A percentile compares a stretch with the other conserved stretches of the same genome.
Evolutionary conservation across 2,888 invertebrate species (phyloP).

Genomic region (Papilio gigon): DNA sequence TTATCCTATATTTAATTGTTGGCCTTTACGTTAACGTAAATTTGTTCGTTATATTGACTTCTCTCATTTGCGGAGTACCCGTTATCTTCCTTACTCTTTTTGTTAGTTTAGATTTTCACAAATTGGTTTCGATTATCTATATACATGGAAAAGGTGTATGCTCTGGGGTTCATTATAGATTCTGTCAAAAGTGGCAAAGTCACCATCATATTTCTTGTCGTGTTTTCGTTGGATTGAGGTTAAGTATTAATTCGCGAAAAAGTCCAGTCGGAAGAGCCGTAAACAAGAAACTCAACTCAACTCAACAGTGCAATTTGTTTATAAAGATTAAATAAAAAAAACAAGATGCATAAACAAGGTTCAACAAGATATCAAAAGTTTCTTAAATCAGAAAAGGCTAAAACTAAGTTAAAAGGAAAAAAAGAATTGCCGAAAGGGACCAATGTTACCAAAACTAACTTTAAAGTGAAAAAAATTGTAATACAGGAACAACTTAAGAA

Average conservation of each 20-base stretch:
- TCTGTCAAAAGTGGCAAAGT: background rate
- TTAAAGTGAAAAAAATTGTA: slow-evolving; percentile 94
- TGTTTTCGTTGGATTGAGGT: background rate
- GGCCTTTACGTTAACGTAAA: no score
- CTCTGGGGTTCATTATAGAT: background rate
- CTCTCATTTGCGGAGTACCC: no score
- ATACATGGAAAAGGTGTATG: no score
- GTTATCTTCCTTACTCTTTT: no score
- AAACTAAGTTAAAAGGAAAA: slow-evolving; percentile 94
- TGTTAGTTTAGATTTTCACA: no score
- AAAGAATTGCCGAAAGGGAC: slow-evolving; percentile 91
- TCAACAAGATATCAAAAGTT: slow-evolving; percentile 86
- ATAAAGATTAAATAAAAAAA: background rate
- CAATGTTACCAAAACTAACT: slow-evolving; percentile 94
- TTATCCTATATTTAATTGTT: no score
- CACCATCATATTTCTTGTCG: no score
- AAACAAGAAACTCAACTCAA: no score
- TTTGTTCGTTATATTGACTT: no score
- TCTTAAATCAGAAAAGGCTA: slow-evolving; percentile 92
- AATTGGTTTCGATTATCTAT: no score
- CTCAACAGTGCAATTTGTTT: background rate
- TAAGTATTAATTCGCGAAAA: background rate
- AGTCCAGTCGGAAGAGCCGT: no score
- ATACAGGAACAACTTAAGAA: slow-evolving; percentile 88
- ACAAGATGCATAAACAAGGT: slow-evolving; percentile 74